phyloP scores from a whole-genome alignment of 2,888 invertebrate genomes.

The Sarcophaga rosellei region DNA sequence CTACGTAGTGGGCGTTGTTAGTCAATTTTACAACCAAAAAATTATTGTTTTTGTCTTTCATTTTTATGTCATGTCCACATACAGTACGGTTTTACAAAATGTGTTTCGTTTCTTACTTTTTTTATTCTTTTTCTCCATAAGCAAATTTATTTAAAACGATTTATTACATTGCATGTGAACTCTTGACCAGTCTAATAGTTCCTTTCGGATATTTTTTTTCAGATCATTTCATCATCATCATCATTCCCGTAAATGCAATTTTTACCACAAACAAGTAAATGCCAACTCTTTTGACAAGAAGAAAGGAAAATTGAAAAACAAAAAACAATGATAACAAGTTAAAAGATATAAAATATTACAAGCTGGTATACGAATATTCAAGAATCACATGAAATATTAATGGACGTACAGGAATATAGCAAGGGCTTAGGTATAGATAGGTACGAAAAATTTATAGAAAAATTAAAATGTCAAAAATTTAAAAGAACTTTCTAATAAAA shows the following conservation, averaged over 20 bases:
- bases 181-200: constrained; percentile 48
- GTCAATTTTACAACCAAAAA: neutral
- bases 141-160: constrained; percentile 51
- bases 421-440: no score
- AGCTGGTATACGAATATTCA: no score
- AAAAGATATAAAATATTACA: no score
- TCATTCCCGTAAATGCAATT: neutral
- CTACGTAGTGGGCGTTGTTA: constrained; percentile 1
- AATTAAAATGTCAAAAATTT: no score
- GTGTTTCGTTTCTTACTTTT: no score
- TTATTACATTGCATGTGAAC: constrained; percentile 64
- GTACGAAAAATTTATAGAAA: no score
- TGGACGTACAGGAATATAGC: no score
- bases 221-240: constrained; percentile 11
- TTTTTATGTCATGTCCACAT: neutral
- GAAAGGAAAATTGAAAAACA: neutral
- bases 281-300: neutral
- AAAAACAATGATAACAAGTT: no score
- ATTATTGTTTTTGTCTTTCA: neutral
- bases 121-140: no score
- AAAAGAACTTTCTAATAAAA: no score
- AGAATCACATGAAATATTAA: no score
- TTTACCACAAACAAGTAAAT: constrained; percentile 22
- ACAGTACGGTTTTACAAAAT: no score
- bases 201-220: constrained; percentile 6